A percentile compares a stretch with the other conserved stretches of the same genome.
Conservation (phyloP, 2,113 vertebrate genomes). For the Brachionichthys hirsutus region DNA sequence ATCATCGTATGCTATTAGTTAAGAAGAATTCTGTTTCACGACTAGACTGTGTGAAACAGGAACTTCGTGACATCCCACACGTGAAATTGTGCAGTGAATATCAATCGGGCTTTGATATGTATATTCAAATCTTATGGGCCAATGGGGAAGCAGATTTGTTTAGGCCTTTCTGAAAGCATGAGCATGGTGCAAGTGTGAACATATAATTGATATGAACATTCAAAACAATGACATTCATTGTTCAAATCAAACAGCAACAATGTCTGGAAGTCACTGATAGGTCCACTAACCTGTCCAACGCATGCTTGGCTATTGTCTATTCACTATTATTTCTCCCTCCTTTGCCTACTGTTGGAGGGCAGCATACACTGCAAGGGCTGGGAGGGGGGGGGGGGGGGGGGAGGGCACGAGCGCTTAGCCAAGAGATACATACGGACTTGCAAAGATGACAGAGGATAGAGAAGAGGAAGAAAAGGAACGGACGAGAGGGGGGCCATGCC, state of each 20-base stretch:
- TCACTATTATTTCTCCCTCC: slow-evolving; percentile 62
- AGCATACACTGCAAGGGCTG: slow-evolving; percentile 75
- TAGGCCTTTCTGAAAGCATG: background rate
- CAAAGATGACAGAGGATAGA: slow-evolving; percentile 69
- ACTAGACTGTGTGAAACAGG: slow-evolving; percentile 18
- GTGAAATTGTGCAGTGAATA: slow-evolving; percentile 6
- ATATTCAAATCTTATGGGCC: slow-evolving; percentile 1
- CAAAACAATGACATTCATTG: slow-evolving; percentile 54
- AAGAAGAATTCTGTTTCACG: slow-evolving; percentile 19
- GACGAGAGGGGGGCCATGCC: slow-evolving; percentile 81
- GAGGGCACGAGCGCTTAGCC: slow-evolving; percentile 66
- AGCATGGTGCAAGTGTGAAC: slow-evolving; percentile 8
- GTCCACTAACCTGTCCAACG: slow-evolving; percentile 27
- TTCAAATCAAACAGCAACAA: slow-evolving; percentile 50
- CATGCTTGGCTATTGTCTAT: slow-evolving; percentile 28
- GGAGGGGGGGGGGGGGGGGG: slow-evolving; percentile 59
- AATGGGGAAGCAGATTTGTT: background rate
- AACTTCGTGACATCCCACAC: slow-evolving; percentile 22
- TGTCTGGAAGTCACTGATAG: slow-evolving; percentile 65
- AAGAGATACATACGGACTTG: slow-evolving; percentile 75
- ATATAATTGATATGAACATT: slow-evolving; percentile 42
- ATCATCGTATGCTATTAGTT: slow-evolving; percentile 50
- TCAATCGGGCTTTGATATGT: slow-evolving; percentile 18
- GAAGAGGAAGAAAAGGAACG: slow-evolving; percentile 62
- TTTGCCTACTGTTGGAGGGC: slow-evolving; percentile 71